These are phyloP conservation scores for Amphiprion clarkii DNA, from an alignment of 2,797 vertebrate genomes.

Conservation along the genomic window DNA sequence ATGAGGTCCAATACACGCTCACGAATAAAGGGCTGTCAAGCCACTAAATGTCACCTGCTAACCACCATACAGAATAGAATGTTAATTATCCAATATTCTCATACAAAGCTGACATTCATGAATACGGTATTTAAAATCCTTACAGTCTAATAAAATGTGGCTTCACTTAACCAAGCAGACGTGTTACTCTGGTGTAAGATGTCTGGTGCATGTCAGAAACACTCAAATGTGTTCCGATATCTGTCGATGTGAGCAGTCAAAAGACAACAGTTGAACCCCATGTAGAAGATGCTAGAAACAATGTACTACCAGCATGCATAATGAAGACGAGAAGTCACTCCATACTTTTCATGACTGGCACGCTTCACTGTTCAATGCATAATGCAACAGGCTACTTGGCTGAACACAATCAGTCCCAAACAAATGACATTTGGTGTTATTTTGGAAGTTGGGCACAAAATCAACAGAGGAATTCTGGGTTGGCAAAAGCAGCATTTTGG, in stretches of 20 bases:
- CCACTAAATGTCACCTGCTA: conserved; percentile 67
- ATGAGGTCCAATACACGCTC: conserved; percentile 69
- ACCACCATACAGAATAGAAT: conserved; percentile 50
- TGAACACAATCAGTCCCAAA: conserved; percentile 58
- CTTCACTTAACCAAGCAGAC: conserved; percentile 9
- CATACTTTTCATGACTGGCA: conserved; percentile 56
- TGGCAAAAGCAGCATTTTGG: conserved; percentile 42
- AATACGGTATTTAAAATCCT: conserved; percentile 1
- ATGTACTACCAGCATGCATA: conserved; percentile 6
- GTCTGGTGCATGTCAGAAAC: background rate
- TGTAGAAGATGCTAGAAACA: conserved; percentile 13
- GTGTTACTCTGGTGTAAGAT: background rate
- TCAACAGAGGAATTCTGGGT: conserved; percentile 56
- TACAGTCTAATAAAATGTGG: background rate
- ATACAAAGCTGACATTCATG: conserved; percentile 17
- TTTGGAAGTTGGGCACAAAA: conserved; percentile 66
- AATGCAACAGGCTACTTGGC: conserved; percentile 72
- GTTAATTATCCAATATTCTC: conserved; percentile 50
- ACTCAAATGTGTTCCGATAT: background rate
- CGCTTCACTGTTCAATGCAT: conserved; percentile 56
- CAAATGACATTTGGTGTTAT: conserved; percentile 74
- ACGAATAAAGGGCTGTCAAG: conserved; percentile 67
- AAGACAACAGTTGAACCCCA: conserved; percentile 13
- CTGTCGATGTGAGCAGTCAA: background rate
- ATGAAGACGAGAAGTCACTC: conserved; percentile 26